A percentile compares a stretch with the other conserved stretches of the same genome.
Evolutionary conservation across 2,797 vertebrate species (phyloP).

Genomic region (Sebastes nivosus): DNA sequence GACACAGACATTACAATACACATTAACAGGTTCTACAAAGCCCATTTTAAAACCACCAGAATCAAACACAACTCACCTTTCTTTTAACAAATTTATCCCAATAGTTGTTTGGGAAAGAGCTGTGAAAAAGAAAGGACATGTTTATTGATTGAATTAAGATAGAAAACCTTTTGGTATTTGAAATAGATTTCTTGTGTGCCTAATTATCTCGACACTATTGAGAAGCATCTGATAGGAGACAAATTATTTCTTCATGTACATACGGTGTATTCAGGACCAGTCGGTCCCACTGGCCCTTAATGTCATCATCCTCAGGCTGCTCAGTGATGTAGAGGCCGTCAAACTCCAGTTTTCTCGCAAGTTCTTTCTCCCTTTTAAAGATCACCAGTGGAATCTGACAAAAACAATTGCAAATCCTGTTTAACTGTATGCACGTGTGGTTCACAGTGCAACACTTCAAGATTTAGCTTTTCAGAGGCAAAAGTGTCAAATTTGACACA

Average conservation of each 20-base stretch:
- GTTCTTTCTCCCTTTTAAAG: conserved; percentile 95
- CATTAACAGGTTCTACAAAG: neutral
- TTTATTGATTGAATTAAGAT: neutral
- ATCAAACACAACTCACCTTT: conserved; percentile 83
- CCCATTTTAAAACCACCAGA: neutral
- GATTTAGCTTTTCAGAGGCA: neutral
- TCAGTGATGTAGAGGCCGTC: conserved; percentile 94
- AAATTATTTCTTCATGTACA: conserved; percentile 34
- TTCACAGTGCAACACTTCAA: neutral
- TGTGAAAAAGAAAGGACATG: conserved; percentile 47
- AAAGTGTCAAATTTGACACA: neutral
- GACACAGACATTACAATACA: neutral
- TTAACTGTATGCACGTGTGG: neutral
- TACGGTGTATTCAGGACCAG: conserved; percentile 94
- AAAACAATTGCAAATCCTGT: neutral
- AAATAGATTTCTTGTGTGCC: neutral
- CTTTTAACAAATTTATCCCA: conserved; percentile 98
- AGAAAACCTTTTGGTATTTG: neutral
- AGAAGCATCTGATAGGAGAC: neutral
- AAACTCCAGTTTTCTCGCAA: conserved; percentile 94
- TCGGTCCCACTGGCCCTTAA: conserved; percentile 95
- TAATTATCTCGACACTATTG: neutral
- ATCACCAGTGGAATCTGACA: conserved; percentile 92
- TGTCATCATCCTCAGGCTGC: conserved; percentile 94
- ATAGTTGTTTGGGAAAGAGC: conserved; percentile 96